Evolutionary conservation across 2,888 invertebrate species (phyloP), one percentile per base, ranked within the genome.

Genomic region (Coenonympha arcania): DNA sequence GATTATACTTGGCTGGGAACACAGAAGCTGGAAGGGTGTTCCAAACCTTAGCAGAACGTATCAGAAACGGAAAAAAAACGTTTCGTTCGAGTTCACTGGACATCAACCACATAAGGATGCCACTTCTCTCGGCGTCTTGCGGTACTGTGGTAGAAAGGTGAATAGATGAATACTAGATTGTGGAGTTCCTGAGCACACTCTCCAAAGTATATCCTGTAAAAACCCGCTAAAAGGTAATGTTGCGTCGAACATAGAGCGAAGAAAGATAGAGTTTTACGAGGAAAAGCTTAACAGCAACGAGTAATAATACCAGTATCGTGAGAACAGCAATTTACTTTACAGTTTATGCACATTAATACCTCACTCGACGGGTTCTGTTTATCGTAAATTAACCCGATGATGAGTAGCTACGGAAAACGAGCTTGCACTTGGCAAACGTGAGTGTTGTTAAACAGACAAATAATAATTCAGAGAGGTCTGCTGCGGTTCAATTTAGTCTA

Each of bases 401-500:
- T 58, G 55, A 55, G 48, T 53, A 56, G 49, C 62, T 66, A 70
- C 70, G 68, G 68, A 72, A 71, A 77, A 73, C 70, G 65, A 66
- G 67, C 65, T 71, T 67, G 70, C 74, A 73, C 75, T 84, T 79
- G 80, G 81, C 79, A 76, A 76, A 74, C 71, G 73, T 67, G 69
- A 65, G 62, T 56, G 69, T 64, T 69, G 62, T 74, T 74, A 78
- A 71, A 75, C 78, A 80, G 80, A 80, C 75, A 79, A 77, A 79
- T 77, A 79, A 75, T 76, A 71, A 69, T 73, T 51, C 71, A 71
- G 66, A 74, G 72, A 71, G 68, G 73, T 75, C 71, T 73, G 73
- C 55, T 56, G 56, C 62, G 61, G 69, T 68, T 73, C 69, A 60
- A 65, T 74, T 73, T 67, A 63, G 62, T 68, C 76, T 82, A 75